Evolutionary conservation across 2,888 invertebrate genomes (phyloP).

Genomic region (Cheilosia vernalis): DNA sequence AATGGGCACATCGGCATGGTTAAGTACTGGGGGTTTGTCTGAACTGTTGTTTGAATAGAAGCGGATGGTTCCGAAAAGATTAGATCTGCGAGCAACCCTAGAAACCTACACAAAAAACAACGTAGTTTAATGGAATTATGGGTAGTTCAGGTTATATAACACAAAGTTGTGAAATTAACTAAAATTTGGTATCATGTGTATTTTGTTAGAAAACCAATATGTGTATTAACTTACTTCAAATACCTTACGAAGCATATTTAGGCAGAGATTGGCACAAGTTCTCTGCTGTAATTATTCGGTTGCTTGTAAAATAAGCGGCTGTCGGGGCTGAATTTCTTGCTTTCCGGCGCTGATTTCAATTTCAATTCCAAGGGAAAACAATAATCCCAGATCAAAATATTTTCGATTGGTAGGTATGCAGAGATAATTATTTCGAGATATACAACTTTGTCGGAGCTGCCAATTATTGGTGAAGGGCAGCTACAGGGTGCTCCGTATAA

Average conservation of each 20-base stretch:
- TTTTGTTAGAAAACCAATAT: neutral
- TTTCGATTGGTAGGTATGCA: neutral
- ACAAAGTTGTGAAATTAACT: conserved; percentile 44
- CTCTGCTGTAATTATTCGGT: neutral
- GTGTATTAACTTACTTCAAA: conserved; percentile 25
- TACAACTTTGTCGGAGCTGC: neutral
- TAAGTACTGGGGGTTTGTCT: conserved; percentile 26
- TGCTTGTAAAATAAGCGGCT: neutral
- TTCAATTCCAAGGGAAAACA: no score
- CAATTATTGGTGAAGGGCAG: no score
- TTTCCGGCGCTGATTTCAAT: no score
- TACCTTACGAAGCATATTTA: conserved; percentile 37
- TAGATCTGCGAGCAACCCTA: neutral
- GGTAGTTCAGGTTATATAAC: conserved; percentile 36
- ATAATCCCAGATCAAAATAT: neutral
- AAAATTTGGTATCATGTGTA: neutral
- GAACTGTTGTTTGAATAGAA: conserved; percentile 3
- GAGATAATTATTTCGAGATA: neutral
- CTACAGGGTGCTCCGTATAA: no score
- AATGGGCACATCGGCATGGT: conserved; percentile 56
- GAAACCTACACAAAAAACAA: conserved; percentile 10
- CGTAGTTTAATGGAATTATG: neutral
- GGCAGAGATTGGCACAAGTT: neutral
- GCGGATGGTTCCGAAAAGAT: conserved; percentile 11
- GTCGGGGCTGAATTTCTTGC: no score